A percentile compares a stretch with the other conserved stretches of the same genome.
Evolutionary conservation across 2,797 vertebrate genomes (phyloP).

Genomic region (Gymnoscopelus braueri): DNA sequence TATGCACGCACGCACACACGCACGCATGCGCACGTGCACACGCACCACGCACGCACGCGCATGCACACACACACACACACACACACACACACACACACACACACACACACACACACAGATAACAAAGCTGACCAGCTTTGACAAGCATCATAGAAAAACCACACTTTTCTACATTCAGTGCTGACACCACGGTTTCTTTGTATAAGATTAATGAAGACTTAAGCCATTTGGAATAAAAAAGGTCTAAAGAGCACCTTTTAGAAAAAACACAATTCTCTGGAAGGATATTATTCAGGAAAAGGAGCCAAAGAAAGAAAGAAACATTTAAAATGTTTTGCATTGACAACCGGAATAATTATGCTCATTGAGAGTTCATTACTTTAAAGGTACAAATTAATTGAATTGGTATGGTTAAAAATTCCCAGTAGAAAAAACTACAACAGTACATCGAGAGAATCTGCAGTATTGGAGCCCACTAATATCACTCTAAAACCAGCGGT

Average conservation of each 20-base stretch:
- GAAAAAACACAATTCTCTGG: conserved; percentile 54
- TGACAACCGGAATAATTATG: conserved; percentile 30
- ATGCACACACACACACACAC: conserved; percentile 14
- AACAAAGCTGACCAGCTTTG: conserved; percentile 56
- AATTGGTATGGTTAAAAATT: conserved; percentile 60
- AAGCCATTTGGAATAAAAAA: conserved; percentile 34
- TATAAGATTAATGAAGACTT: conserved; percentile 34
- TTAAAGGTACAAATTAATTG: conserved; percentile 30
- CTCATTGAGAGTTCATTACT: conserved; percentile 12
- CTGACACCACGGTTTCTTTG: conserved; percentile 57
- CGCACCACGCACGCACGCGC: conserved; percentile 20
- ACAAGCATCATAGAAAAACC: conserved; percentile 44
- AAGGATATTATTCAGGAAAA: conserved; percentile 62
- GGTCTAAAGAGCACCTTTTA: conserved; percentile 57
- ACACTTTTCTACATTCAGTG: conserved; percentile 72
- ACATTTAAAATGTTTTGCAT: conserved; percentile 46
- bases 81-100: conserved; percentile 26
- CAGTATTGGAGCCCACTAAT: conserved; percentile 35
- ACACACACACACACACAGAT: conserved; percentile 29
- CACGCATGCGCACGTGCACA: conserved; percentile 34
- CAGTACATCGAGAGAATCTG: conserved; percentile 53
- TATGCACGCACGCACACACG: conserved; percentile 10
- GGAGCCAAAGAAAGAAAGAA: conserved; percentile 10
- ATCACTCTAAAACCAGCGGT: conserved; percentile 35
- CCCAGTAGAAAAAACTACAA: conserved; percentile 73